phyloP scores from a whole-genome alignment of 2,888 invertebrate genomes.

The Drosophila meridiana region DNA sequence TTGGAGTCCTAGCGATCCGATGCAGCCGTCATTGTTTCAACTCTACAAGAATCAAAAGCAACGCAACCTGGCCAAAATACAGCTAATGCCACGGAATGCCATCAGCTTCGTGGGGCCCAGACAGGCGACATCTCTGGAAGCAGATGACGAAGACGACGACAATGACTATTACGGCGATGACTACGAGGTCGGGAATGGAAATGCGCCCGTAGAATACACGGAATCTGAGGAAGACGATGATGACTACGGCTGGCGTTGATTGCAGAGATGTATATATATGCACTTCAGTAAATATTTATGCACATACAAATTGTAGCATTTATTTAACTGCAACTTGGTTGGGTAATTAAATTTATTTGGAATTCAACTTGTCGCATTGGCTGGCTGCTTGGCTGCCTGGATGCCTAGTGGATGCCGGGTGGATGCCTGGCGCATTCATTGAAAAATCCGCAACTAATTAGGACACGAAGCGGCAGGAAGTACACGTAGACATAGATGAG shows the following conservation, averaged over 20 bases:
- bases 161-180: conserved; percentile 31
- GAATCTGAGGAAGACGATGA: conserved; percentile 43
- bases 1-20: conserved; percentile 57
- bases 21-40: conserved; percentile 31
- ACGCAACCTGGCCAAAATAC: conserved; percentile 52
- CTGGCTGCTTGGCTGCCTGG: conserved; percentile 31
- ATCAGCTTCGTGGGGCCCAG: conserved; percentile 57
- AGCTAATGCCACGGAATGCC: conserved; percentile 37
- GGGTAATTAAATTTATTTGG: conserved; percentile 72
- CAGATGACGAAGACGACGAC: conserved; percentile 21
- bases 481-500: conserved; percentile 28
- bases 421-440: conserved; percentile 50
- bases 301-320: conserved; percentile 40
- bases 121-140: conserved; percentile 41
- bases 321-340: conserved; percentile 63
- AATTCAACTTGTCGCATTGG: conserved; percentile 72
- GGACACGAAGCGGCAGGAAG: conserved; percentile 48
- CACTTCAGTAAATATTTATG: conserved; percentile 7
- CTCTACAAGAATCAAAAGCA: conserved; percentile 49
- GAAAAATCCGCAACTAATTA: conserved; percentile 79
- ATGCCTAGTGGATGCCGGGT: conserved; percentile 17
- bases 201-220: conserved; percentile 20
- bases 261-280: conserved; percentile 6
- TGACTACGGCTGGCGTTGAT: conserved; percentile 41
- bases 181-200: conserved; percentile 21